These are phyloP conservation scores for Neocrepidodera transversa DNA, from an alignment of 2,888 invertebrate genomes.

Conservation along the genomic window DNA sequence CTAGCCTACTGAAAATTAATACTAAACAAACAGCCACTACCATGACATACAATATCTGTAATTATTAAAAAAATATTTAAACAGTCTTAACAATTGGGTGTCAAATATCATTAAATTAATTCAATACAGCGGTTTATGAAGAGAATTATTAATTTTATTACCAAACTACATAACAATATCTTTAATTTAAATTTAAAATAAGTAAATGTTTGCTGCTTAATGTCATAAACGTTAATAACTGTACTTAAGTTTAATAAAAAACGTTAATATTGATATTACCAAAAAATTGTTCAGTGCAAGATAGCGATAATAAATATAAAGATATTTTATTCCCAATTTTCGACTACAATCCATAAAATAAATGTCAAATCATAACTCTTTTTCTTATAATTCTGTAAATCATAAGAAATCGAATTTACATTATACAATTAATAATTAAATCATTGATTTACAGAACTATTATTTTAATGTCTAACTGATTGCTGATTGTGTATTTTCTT, in stretches of 20 bases:
- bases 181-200: too few species aligned
- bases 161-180: too few species aligned
- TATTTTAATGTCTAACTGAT: not conserved
- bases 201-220: too few species aligned
- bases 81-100: constrained; percentile 14
- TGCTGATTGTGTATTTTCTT: not conserved
- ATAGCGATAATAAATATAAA: too few species aligned
- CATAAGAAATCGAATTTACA: not conserved
- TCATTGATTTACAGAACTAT: not conserved
- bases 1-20: constrained; percentile 55
- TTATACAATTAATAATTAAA: not conserved
- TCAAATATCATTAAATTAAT: not conserved
- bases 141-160: too few species aligned
- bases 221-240: too few species aligned
- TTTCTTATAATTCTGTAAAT: constrained; percentile 1
- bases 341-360: not conserved
- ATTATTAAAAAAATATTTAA: constrained; percentile 11
- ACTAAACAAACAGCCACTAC: constrained; percentile 55
- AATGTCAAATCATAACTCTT: not conserved
- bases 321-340: not conserved
- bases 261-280: too few species aligned
- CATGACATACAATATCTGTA: constrained; percentile 52
- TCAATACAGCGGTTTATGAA: too few species aligned
- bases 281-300: too few species aligned
- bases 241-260: too few species aligned